These are phyloP conservation scores for Discoglossus pictus DNA, from an alignment of 2,797 vertebrate species.

Conservation along the genomic window DNA sequence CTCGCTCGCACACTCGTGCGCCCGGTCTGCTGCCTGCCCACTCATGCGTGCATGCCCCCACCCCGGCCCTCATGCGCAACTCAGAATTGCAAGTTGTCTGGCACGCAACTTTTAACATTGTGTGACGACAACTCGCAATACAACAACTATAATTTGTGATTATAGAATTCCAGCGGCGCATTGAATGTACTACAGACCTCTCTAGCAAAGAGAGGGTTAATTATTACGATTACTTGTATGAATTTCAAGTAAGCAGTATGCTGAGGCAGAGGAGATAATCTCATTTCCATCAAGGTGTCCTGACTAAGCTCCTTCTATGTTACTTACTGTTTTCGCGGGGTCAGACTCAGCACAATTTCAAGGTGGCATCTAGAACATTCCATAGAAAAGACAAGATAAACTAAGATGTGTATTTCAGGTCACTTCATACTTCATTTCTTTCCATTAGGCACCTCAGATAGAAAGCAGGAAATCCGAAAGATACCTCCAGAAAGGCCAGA, in stretches of 20 bases:
- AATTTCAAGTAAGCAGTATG: slow-evolving; percentile 18
- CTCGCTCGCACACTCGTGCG: too few species aligned
- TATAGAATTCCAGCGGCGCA: background rate
- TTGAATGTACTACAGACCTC: background rate
- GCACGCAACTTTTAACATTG: too few species aligned
- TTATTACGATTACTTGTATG: slow-evolving; percentile 18
- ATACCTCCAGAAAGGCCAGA: slow-evolving; percentile 94
- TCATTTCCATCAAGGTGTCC: slow-evolving; percentile 38
- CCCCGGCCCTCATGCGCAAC: too few species aligned
- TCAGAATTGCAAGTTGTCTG: too few species aligned
- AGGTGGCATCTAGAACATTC: slow-evolving; percentile 1
- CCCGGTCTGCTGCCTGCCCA: too few species aligned
- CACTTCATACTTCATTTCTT: slow-evolving; percentile 29
- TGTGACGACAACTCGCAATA: too few species aligned
- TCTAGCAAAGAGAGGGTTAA: background rate
- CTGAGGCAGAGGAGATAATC: slow-evolving; percentile 28
- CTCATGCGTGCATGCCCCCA: too few species aligned
- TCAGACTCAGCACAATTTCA: slow-evolving; percentile 8
- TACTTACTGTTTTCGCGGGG: background rate
- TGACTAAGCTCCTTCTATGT: slow-evolving; percentile 35
- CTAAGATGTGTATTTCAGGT: background rate
- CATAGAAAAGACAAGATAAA: background rate
- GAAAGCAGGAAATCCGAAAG: slow-evolving; percentile 88
- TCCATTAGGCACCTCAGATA: slow-evolving; percentile 72
- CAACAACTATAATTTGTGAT: too few species aligned